A percentile compares a stretch with the other conserved stretches of the same genome.
These are phyloP conservation scores for Pygocentrus nattereri DNA, from an alignment of 2,797 vertebrate species.

Conservation along the genomic window DNA sequence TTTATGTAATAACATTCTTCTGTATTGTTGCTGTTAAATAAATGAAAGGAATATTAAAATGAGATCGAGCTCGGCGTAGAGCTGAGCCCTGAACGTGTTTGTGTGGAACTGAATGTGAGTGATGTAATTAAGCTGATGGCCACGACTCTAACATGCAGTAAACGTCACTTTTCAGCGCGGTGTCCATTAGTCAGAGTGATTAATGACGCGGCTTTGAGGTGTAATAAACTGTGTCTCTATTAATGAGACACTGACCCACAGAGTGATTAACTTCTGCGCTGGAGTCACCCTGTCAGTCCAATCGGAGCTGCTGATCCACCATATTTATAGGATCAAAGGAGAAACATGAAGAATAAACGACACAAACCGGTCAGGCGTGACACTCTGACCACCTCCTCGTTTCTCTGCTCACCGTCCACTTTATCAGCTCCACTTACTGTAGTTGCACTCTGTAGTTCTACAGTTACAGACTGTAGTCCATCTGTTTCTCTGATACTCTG, in stretches of 20 bases:
- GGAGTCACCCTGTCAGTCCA: not conserved
- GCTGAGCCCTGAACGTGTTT: not conserved
- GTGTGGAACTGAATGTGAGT: not conserved
- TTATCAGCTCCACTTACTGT: too few species aligned
- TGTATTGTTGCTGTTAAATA: too few species aligned
- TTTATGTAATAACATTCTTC: too few species aligned
- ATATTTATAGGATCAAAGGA: not conserved
- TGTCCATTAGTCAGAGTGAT: conserved; percentile 18
- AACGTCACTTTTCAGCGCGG: conserved; percentile 1
- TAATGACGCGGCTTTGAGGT: not conserved
- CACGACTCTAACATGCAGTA: conserved; percentile 9
- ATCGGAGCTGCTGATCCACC: not conserved
- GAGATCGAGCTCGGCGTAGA: not conserved
- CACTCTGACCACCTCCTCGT: too few species aligned
- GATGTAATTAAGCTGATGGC: not conserved
- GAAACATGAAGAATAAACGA: too few species aligned
- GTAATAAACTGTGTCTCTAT: conserved; percentile 9
- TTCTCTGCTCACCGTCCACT: too few species aligned
- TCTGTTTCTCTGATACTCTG: too few species aligned
- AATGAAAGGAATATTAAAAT: too few species aligned
- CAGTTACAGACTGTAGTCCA: too few species aligned
- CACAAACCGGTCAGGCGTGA: too few species aligned
- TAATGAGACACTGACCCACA: not conserved
- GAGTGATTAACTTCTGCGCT: not conserved
- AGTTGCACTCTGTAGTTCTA: too few species aligned